Evolutionary conservation across 2,797 vertebrate species (phyloP).

Genomic region (Luscinia luscinia): DNA sequence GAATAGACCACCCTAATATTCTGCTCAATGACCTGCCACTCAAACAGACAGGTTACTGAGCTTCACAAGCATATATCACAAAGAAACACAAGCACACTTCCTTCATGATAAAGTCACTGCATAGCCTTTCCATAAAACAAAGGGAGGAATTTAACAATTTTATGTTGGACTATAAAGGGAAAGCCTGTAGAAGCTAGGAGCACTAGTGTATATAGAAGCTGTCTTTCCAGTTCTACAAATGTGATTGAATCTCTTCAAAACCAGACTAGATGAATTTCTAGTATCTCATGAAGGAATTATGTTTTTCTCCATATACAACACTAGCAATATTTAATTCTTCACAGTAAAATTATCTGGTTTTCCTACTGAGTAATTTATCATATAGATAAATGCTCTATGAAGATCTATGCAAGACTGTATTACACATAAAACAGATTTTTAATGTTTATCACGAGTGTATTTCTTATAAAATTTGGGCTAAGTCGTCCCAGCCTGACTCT

Average conservation of each 20-base stretch:
- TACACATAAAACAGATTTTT: background rate
- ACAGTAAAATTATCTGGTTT: background rate
- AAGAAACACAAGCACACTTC: background rate
- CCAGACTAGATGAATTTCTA: background rate
- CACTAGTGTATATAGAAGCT: background rate
- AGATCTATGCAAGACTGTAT: background rate
- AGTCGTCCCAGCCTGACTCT: background rate
- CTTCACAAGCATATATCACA: background rate
- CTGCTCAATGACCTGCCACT: background rate
- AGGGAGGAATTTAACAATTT: background rate
- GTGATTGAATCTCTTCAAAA: background rate
- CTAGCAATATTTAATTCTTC: background rate
- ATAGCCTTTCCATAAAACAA: constrained; percentile 16
- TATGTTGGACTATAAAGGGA: background rate
- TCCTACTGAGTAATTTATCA: background rate
- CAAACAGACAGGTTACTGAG: background rate
- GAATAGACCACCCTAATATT: background rate
- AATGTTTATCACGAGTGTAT: background rate
- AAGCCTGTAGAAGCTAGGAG: background rate
- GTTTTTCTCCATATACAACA: background rate
- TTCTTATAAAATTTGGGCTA: background rate
- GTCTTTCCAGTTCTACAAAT: background rate
- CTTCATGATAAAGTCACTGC: background rate
- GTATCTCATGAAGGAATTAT: background rate
- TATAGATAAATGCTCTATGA: background rate